A percentile compares a stretch with the other conserved stretches of the same genome.
phyloP scores from a whole-genome alignment of 2,113 vertebrate species.

The Scalopus aquaticus region DNA sequence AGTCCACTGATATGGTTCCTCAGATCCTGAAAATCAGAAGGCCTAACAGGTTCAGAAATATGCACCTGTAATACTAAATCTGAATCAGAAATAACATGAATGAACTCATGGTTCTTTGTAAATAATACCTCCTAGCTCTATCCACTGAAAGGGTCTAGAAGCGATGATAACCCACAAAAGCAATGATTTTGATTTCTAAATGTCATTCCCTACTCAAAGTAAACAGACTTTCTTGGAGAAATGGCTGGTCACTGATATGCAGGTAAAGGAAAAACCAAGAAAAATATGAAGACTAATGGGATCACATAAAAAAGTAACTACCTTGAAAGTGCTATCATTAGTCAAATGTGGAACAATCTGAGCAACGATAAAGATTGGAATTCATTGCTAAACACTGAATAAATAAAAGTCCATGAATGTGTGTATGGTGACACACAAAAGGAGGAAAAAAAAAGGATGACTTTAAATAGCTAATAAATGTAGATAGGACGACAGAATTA shows the following conservation, averaged over 20 bases:
- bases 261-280: not conserved
- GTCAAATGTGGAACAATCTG: not conserved
- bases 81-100: slow-evolving; percentile 28
- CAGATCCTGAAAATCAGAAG: slow-evolving; percentile 14
- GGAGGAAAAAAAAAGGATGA: not conserved
- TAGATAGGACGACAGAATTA: not conserved
- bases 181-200: slow-evolving; percentile 15
- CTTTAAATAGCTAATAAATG: not conserved
- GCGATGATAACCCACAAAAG: not conserved
- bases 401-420: not conserved
- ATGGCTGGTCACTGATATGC: not conserved
- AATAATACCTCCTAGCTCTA: not conserved
- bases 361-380: not conserved
- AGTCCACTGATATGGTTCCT: not conserved
- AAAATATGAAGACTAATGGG: not conserved
- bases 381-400: not conserved
- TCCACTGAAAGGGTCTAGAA: not conserved
- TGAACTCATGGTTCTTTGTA: not conserved
- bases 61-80: not conserved
- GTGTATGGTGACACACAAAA: not conserved
- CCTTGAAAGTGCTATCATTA: not conserved
- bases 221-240: not conserved
- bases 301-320: not conserved
- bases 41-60: not conserved
- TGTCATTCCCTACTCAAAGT: not conserved